These are phyloP conservation scores for Cantharis nigra DNA, from an alignment of 2,888 invertebrate genomes.

Conservation along the genomic window DNA sequence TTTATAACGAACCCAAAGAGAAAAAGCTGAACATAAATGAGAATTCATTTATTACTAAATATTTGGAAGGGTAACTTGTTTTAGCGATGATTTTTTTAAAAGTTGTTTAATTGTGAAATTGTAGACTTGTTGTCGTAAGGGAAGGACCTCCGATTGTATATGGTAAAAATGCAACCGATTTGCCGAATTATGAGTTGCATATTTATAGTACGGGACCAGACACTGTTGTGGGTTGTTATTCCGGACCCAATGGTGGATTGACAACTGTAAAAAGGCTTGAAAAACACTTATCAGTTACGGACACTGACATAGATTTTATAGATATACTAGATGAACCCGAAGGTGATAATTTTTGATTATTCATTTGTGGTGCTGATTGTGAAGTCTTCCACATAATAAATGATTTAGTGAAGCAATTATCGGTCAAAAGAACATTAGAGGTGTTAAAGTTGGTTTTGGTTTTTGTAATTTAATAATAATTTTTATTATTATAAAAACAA, in stretches of 20 bases:
- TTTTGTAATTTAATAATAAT: too few relatives aligned
- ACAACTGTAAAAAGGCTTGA: conserved; percentile 72
- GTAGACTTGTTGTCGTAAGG: conserved; percentile 46
- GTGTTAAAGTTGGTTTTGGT: too few relatives aligned
- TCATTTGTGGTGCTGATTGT: background rate
- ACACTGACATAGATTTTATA: conserved; percentile 75
- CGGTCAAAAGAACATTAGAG: background rate
- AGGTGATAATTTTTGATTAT: conserved; percentile 9
- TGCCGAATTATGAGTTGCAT: conserved; percentile 66
- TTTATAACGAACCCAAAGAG: conserved; percentile 64
- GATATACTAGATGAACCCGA: conserved; percentile 58
- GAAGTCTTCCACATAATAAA: background rate
- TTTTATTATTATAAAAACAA: too few relatives aligned
- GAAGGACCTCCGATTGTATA: conserved; percentile 67
- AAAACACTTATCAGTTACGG: conserved; percentile 67
- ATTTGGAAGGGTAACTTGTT: conserved; percentile 67
- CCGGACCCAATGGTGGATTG: conserved; percentile 83
- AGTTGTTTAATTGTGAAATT: conserved; percentile 27
- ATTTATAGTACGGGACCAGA: conserved; percentile 59
- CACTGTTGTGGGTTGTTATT: conserved; percentile 71
- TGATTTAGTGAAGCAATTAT: background rate
- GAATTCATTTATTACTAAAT: conserved; percentile 71
- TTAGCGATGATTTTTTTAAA: background rate
- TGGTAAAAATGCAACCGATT: conserved; percentile 73
- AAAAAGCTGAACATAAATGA: conserved; percentile 58